Conservation (phyloP, 2,888 invertebrate genomes). For the Rhodophaea formosa region DNA sequence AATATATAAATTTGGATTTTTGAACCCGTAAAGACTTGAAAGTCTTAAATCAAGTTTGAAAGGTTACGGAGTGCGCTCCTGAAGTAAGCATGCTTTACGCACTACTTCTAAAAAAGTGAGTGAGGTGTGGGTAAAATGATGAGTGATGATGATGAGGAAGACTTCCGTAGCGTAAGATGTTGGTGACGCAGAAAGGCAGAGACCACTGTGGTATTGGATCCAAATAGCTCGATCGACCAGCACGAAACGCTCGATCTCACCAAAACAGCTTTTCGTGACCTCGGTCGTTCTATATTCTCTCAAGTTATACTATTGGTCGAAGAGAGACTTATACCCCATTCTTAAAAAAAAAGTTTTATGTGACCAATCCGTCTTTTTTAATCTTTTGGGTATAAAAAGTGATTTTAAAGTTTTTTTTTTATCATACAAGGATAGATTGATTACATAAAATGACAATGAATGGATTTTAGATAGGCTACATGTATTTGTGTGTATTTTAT, state of each 20-base stretch:
- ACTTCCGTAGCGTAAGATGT: constrained; percentile 8
- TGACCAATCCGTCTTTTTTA: background rate
- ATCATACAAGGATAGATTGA: background rate
- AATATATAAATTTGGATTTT: constrained; percentile 11
- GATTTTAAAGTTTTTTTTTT: background rate
- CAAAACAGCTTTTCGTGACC: background rate
- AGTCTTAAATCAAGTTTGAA: background rate
- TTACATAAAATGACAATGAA: background rate
- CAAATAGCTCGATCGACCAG: constrained; percentile 1
- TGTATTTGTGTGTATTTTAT: constrained; percentile 7
- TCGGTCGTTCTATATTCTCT: constrained; percentile 6
- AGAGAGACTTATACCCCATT: background rate
- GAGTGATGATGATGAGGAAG: constrained; percentile 1
- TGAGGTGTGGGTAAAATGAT: background rate
- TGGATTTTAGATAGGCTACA: constrained; percentile 8
- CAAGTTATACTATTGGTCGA: background rate
- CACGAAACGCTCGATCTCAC: constrained; percentile 7
- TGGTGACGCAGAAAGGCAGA: background rate
- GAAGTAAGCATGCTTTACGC: background rate
- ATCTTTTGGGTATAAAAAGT: background rate
- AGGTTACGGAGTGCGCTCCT: constrained; percentile 7
- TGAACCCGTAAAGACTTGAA: constrained; percentile 1
- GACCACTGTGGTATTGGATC: constrained; percentile 1
- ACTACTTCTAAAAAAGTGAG: constrained; percentile 5
- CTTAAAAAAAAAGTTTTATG: background rate